These are phyloP conservation scores for Polyergus mexicanus DNA, from an alignment of 1,140 invertebrate species.

Conservation along the genomic window DNA sequence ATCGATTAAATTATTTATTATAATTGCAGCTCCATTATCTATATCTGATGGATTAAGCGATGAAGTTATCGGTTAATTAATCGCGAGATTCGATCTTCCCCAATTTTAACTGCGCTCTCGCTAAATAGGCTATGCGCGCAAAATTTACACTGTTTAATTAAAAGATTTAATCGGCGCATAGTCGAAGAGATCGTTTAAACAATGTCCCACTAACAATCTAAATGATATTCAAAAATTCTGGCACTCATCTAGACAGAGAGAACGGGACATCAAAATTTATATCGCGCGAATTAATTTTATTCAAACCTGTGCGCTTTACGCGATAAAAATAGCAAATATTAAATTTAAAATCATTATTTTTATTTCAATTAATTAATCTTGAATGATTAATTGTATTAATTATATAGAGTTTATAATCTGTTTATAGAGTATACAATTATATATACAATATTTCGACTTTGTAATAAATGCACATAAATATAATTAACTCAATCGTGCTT, in stretches of 20 bases:
- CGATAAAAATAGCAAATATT: conserved; percentile 10
- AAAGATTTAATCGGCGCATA: conserved; percentile 59
- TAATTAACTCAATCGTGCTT: conserved; percentile 31
- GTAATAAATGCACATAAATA: neutral
- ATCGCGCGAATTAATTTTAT: conserved; percentile 50
- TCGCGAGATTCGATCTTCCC: conserved; percentile 46
- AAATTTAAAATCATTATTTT: conserved; percentile 26
- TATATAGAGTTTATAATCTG: neutral
- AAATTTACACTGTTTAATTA: conserved; percentile 62
- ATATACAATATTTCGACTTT: neutral
- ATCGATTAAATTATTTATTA: conserved; percentile 42
- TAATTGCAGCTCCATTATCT: conserved; percentile 40
- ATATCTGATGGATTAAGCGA: conserved; percentile 37
- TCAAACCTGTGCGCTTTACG: conserved; percentile 5
- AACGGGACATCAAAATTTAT: conserved; percentile 35
- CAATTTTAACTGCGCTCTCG: conserved; percentile 49
- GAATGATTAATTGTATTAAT: neutral
- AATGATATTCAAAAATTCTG: conserved; percentile 57
- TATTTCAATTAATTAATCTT: conserved; percentile 35
- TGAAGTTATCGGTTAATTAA: conserved; percentile 63
- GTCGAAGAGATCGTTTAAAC: conserved; percentile 39
- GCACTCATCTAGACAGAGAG: conserved; percentile 24
- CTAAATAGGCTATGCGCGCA: conserved; percentile 46
- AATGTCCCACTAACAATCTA: conserved; percentile 44
- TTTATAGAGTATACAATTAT: conserved; percentile 2